Conservation (phyloP, 2,797 vertebrate species). For the Acomys russatus region DNA sequence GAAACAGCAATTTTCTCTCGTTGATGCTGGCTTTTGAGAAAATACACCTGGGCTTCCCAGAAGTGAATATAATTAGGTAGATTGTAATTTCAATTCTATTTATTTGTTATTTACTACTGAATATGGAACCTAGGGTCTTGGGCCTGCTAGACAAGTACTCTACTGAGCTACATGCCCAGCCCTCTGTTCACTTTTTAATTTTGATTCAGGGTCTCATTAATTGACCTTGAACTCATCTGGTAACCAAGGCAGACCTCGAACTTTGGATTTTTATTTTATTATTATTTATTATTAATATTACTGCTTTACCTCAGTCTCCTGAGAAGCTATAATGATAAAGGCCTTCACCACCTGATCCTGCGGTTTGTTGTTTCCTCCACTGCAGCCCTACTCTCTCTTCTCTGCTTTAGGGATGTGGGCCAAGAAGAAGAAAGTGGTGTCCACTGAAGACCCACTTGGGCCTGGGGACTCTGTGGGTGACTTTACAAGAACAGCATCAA, state of each 20-base stretch:
- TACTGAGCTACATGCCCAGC: background rate
- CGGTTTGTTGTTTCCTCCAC: background rate
- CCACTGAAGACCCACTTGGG: background rate
- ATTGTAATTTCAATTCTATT: constrained; percentile 10
- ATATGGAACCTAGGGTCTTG: background rate
- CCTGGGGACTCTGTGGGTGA: constrained; percentile 72
- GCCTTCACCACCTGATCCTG: background rate
- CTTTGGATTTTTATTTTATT: background rate
- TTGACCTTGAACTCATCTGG: background rate
- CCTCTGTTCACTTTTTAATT: background rate
- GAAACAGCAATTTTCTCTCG: too few relatives aligned
- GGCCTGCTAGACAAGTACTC: background rate
- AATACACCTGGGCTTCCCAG: fast-evolving
- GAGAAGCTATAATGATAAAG: background rate
- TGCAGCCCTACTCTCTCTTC: background rate
- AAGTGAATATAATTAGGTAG: fast-evolving
- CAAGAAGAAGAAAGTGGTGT: background rate
- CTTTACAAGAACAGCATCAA: constrained; percentile 73
- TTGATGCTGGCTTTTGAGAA: background rate
- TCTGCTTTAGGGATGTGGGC: background rate
- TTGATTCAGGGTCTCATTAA: background rate
- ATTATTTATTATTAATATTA: background rate
- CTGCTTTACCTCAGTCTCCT: background rate
- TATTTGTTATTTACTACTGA: background rate
- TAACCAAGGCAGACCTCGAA: background rate